Percentiles rank a stretch among this genome's conserved stretches.
phyloP scores from a whole-genome alignment of 2,888 invertebrate genomes.

The Pterobdella sp. region DNA sequence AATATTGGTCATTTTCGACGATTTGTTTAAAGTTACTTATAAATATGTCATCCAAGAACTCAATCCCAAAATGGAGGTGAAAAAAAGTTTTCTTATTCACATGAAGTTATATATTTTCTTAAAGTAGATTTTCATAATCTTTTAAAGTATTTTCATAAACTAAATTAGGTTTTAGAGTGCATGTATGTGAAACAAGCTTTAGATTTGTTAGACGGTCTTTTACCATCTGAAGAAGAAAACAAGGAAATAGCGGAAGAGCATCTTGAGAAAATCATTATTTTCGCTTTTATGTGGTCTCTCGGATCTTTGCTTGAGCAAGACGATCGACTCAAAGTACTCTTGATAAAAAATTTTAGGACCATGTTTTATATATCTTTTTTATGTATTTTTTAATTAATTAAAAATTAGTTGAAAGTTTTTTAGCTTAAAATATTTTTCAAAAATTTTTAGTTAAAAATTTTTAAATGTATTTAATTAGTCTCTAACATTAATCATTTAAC shows the following conservation, averaged over 20 bases:
- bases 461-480: too few relatives aligned
- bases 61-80: conserved; percentile 63
- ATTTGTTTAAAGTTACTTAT: conserved; percentile 66
- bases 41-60: conserved; percentile 79
- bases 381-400: too few relatives aligned
- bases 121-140: not conserved
- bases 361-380: too few relatives aligned
- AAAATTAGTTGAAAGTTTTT: too few relatives aligned
- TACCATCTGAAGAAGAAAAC: conserved; percentile 60
- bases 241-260: conserved; percentile 52
- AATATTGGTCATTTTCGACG: conserved; percentile 64
- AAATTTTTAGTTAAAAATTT: too few relatives aligned
- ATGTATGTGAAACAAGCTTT: conserved; percentile 70
- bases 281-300: conserved; percentile 80
- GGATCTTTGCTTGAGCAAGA: conserved; percentile 77
- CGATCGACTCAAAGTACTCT: conserved; percentile 72
- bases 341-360: too few relatives aligned
- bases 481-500: too few relatives aligned
- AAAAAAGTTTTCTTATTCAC: too few relatives aligned
- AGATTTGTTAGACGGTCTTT: conserved; percentile 70
- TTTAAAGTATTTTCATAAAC: not conserved
- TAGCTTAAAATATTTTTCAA: too few relatives aligned
- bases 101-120: too few relatives aligned
- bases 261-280: conserved; percentile 74
- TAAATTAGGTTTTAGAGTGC: conserved; percentile 68